Evolutionary conservation across 2,888 invertebrate species (phyloP), one percentile per base, ranked within the genome.

Genomic region (Maniola hyperantus): DNA sequence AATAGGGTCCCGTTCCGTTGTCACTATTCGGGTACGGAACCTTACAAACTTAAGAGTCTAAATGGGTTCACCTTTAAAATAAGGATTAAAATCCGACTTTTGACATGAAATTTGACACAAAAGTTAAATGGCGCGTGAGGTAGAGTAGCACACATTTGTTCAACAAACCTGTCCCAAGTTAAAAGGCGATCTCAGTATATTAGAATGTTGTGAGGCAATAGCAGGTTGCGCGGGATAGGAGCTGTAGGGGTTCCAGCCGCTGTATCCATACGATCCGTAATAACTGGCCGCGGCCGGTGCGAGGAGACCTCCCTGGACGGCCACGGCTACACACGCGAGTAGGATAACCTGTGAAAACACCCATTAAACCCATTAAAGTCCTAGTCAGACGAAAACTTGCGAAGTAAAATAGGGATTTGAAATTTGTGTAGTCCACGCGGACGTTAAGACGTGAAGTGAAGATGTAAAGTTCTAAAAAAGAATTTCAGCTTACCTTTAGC

Each of bases 101-200:
- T n/a, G n/a, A n/a, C n/a, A n/a, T n/a, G n/a, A n/a, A n/a, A n/a
- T n/a, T n/a, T n/a, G n/a, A n/a, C n/a, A n/a, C n/a, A n/a, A n/a
- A n/a, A n/a, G n/a, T n/a, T n/a, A n/a, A n/a, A n/a, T n/a, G n/a
- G n/a, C n/a, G n/a, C n/a, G n/a, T n/a, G n/a, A 46, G 5, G 15
- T 39, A 11, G 2, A 39, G 39, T 39, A 39, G 11, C 10, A 39
- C 39, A 39, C n/a, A 26, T 51, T 34, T 53, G 39, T 68, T 42
- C 34, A 6, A n/a, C 53, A 18, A 42, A 95, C 93, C 89, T 94
- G 94, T 71, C 95, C 95, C 72, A 96, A 88, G 81, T 96, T 96
- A 73, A 95, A 96, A 68, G 93, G 94, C 57, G 93, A 93, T 71
- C 95, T 90, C 73, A 94, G 82, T 74, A 93, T 94, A 83, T 95